These are phyloP conservation scores for Carettochelys insculpta DNA, from an alignment of 2,113 vertebrate species.

Conservation along the genomic window DNA sequence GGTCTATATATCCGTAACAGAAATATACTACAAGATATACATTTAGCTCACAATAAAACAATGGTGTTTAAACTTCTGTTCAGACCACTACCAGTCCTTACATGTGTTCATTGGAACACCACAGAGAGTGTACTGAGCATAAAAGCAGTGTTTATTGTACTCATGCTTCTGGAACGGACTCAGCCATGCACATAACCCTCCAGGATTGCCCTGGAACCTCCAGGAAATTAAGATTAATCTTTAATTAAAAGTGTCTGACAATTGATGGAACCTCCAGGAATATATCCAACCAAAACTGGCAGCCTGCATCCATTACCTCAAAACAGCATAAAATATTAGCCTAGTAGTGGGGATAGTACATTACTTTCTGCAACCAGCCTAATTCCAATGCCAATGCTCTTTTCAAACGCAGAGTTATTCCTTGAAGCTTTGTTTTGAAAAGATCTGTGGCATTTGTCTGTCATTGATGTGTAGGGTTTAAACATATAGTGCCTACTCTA, in stretches of 20 bases:
- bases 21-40: not conserved
- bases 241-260: not conserved
- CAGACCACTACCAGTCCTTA: not conserved
- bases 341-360: not conserved
- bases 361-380: not conserved
- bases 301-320: not conserved
- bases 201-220: not conserved
- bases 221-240: not conserved
- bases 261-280: not conserved
- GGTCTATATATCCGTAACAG: not conserved
- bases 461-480: not conserved
- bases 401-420: not conserved
- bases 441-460: not conserved
- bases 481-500: not conserved
- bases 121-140: not conserved
- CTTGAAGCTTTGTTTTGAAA: not conserved
- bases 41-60: not conserved
- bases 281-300: not conserved
- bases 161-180: accelerated
- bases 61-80: not conserved
- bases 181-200: not conserved
- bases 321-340: not conserved
- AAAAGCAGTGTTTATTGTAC: not conserved
- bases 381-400: not conserved
- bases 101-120: not conserved